phyloP scores from a whole-genome alignment of 2,888 invertebrate species.

The Drosophila rubida region DNA sequence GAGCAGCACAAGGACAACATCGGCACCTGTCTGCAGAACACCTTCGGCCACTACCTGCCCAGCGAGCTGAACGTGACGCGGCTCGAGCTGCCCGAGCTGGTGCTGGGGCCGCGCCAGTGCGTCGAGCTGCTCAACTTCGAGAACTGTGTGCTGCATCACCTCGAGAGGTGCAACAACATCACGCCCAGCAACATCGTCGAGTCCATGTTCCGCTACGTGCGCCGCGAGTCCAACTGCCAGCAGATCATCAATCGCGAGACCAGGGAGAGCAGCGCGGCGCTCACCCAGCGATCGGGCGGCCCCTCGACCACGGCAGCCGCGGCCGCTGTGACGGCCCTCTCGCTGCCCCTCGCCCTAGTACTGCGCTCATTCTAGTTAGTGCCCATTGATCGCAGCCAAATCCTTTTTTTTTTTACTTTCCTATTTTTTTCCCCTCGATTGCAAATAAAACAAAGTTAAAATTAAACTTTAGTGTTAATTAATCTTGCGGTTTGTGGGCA shows the following conservation, averaged over 20 bases:
- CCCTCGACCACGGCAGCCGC: not conserved
- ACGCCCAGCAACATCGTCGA: constrained; percentile 93
- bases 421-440: too few relatives aligned
- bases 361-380: not conserved
- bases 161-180: constrained; percentile 89
- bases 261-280: constrained; percentile 16
- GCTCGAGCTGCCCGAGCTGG: constrained; percentile 86
- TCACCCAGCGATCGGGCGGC: not conserved
- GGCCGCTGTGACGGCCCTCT: not conserved
- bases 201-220: constrained; percentile 90
- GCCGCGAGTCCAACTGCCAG: constrained; percentile 88
- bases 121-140: constrained; percentile 78
- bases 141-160: constrained; percentile 71
- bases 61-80: constrained; percentile 56
- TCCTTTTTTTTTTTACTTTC: not conserved
- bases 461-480: too few relatives aligned
- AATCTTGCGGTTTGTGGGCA: too few relatives aligned
- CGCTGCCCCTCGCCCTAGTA: not conserved
- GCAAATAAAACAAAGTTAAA: too few relatives aligned
- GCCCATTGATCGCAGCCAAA: too few relatives aligned
- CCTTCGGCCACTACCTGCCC: constrained; percentile 86
- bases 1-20: constrained; percentile 87
- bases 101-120: constrained; percentile 86
- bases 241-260: constrained; percentile 51
- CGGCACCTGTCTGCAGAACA: constrained; percentile 87